Evolutionary conservation across 2,888 invertebrate species (phyloP), one percentile per base, ranked within the genome.

Genomic region (Teleiodes luculella): DNA sequence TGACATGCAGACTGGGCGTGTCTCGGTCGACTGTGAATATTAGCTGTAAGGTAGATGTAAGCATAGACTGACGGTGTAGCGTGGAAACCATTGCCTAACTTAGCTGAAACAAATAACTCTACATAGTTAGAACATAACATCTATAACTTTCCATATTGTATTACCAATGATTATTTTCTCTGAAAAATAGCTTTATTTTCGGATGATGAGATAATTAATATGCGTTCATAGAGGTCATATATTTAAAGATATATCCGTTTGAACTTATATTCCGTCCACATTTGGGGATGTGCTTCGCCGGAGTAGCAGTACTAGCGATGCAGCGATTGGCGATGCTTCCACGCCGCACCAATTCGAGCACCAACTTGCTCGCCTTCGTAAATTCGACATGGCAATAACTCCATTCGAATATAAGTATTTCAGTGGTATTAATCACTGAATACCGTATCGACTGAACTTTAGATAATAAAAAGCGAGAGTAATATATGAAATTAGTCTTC

Each of bases 391-490:
- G 72, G 70, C 67, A 61, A 67, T 66, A 64, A 66, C 71, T 72
- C 74, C 80, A 70, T 82, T 83, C 78, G 80, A 72, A 72, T 71
- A 70, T 41, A 41, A 18, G 39, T 70, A 75, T 70, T 80, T 78
- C 74, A 74, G 85, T 84, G 84, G 85, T 83, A 75, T 74, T 74
- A 70, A 76, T 82, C 82, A 83, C 85, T 80, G 74, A 68, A 73
- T 62, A 74, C 72, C 78, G 73, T 78, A 80, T 83, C 79, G 88
- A 89, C 88, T 89, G 88, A 88, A 84, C 82, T 78, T 67, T 87
- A 86, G 84, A 78, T 80, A 75, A 78, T 80, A 79, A 78, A 72
- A 65, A 67, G 74, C 74, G 69, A 76, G 80, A 72, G 73, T 80
- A 75, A 78, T 82, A 80, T 83, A 83, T 81, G 70, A 75, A n/a